phyloP scores from a whole-genome alignment of 2,797 vertebrate species.

The Taenioides sp. region DNA sequence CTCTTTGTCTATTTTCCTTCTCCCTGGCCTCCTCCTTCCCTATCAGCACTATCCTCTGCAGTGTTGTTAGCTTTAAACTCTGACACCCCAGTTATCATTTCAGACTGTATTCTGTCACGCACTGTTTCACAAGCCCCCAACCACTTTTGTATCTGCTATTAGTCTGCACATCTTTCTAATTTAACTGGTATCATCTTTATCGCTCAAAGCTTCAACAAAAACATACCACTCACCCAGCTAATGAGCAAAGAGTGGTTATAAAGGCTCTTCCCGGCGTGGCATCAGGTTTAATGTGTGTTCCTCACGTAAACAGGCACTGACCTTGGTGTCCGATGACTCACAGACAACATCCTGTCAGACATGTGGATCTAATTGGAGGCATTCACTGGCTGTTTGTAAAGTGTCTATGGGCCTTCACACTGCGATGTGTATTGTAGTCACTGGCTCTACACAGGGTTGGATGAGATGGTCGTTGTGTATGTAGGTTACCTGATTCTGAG shows the following conservation, averaged over 20 bases:
- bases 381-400: conserved; percentile 43
- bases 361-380: conserved; percentile 60
- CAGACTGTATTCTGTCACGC: neutral
- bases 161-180: neutral
- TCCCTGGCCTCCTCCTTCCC: conserved; percentile 4
- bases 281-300: conserved; percentile 14
- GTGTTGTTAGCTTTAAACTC: neutral
- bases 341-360: conserved; percentile 50
- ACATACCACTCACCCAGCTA: neutral
- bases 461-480: conserved; percentile 20
- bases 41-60: conserved; percentile 8
- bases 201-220: neutral
- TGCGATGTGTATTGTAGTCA: conserved; percentile 31
- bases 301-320: conserved; percentile 36
- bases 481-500: conserved; percentile 73
- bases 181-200: neutral
- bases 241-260: conserved; percentile 1
- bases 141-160: neutral
- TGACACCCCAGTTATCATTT: neutral
- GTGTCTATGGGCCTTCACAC: conserved; percentile 45
- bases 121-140: neutral
- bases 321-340: conserved; percentile 42
- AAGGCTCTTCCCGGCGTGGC: conserved; percentile 3
- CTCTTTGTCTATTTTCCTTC: neutral
- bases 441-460: conserved; percentile 34